phyloP scores from a whole-genome alignment of 37 sponge, comb jelly and placozoan genomes.

The Geodia barretti region DNA sequence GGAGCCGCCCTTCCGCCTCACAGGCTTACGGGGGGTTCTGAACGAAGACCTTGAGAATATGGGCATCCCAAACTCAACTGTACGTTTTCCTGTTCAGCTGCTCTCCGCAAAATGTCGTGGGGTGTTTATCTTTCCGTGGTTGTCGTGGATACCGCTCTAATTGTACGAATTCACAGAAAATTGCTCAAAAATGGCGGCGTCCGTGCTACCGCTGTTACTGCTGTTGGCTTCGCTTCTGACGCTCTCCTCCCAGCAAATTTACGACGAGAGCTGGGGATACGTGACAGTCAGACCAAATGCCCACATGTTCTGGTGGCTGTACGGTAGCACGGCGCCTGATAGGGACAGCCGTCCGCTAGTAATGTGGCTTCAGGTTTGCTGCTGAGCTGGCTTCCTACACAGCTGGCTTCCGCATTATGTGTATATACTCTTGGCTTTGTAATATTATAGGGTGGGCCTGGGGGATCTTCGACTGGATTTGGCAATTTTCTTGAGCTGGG shows the following conservation, averaged over 20 bases:
- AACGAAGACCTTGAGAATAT: constrained; percentile 63
- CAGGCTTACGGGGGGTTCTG: constrained; percentile 81
- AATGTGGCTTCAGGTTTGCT: constrained; percentile 93
- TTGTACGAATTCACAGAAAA: background rate
- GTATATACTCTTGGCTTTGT: too few relatives aligned
- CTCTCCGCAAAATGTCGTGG: too few relatives aligned
- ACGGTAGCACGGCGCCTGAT: constrained; percentile 30
- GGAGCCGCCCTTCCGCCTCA: constrained; percentile 64
- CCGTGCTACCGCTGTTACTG: too few relatives aligned
- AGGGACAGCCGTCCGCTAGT: constrained; percentile 68
- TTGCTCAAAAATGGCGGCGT: too few relatives aligned
- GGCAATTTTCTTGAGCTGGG: constrained; percentile 91
- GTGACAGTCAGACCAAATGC: constrained; percentile 72
- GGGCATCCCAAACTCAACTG: too few relatives aligned
- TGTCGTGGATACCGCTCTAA: background rate
- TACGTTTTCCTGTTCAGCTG: too few relatives aligned
- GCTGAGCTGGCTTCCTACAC: too few relatives aligned
- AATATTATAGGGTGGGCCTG: constrained; percentile 78
- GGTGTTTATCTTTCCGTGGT: too few relatives aligned
- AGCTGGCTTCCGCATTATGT: too few relatives aligned
- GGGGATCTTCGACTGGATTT: constrained; percentile 88
- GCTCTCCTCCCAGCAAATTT: constrained; percentile 16
- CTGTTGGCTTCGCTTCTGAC: background rate
- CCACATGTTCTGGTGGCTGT: constrained; percentile 94
- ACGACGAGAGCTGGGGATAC: constrained; percentile 78